Evolutionary conservation across 2,888 invertebrate species (phyloP).

Genomic region (Chrysolina americana): DNA sequence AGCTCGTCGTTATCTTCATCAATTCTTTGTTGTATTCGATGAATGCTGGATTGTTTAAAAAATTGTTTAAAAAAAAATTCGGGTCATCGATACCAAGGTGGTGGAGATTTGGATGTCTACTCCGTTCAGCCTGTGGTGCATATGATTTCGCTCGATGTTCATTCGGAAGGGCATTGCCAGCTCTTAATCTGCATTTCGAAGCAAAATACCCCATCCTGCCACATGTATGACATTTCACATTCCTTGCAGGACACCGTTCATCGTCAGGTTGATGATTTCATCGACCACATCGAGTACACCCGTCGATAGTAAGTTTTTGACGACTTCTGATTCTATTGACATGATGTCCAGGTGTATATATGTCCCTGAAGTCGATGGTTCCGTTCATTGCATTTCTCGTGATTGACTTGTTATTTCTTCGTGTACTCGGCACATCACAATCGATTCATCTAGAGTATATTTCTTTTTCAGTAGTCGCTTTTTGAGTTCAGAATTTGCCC

Average conservation of each 20-base stretch:
- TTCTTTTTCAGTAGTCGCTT: constrained; percentile 49
- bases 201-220: constrained; percentile 45
- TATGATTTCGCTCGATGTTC: background rate
- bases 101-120: no score
- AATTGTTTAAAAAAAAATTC: background rate
- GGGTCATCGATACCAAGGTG: constrained; percentile 14
- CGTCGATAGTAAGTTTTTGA: constrained; percentile 8
- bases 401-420: no score
- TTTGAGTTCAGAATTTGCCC: constrained; percentile 51
- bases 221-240: constrained; percentile 43
- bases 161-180: background rate
- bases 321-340: constrained; percentile 9
- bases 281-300: constrained; percentile 31
- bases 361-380: no score
- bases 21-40: background rate
- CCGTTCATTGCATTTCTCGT: no score
- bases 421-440: no score
- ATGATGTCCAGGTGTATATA: no score
- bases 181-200: constrained; percentile 30
- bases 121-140: background rate
- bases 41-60: background rate
- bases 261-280: constrained; percentile 26
- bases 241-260: constrained; percentile 39
- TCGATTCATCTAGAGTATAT: constrained; percentile 34
- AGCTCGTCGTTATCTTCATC: constrained; percentile 2